These are phyloP conservation scores for Botrylloides violaceus DNA, from an alignment of 23 tunicate genomes.

Conservation along the genomic window DNA sequence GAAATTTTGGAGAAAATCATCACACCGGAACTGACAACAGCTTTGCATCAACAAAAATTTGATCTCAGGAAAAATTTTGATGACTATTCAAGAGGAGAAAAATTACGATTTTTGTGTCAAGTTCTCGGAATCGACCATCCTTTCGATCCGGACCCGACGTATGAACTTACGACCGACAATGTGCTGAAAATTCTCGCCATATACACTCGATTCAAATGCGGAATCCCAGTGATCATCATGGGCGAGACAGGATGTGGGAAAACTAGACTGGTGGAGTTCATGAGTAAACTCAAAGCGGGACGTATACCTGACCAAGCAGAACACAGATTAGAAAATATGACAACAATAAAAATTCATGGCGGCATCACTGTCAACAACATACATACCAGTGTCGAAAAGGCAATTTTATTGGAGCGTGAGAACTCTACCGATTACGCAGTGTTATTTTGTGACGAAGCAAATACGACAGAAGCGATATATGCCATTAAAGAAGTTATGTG, in stretches of 20 bases:
- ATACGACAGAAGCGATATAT: slow-evolving; percentile 60
- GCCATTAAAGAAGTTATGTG: slow-evolving; percentile 69
- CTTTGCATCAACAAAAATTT: slow-evolving; percentile 28
- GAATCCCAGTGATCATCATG: slow-evolving; percentile 72
- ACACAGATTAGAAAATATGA: slow-evolving; percentile 28
- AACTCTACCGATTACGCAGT: background rate
- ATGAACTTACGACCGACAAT: slow-evolving; percentile 82
- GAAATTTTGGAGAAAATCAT: slow-evolving; percentile 21
- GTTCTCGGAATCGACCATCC: slow-evolving; percentile 46
- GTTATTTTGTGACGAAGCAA: slow-evolving; percentile 69
- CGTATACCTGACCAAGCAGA: background rate
- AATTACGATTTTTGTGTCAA: slow-evolving; percentile 26
- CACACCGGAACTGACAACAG: slow-evolving; percentile 6
- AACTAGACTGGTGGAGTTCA: slow-evolving; percentile 74
- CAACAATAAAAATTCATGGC: slow-evolving; percentile 58
- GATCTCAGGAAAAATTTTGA: slow-evolving; percentile 38
- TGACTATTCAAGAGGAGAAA: slow-evolving; percentile 16
- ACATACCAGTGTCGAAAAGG: slow-evolving; percentile 31
- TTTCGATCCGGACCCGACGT: slow-evolving; percentile 61
- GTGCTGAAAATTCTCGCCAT: slow-evolving; percentile 74
- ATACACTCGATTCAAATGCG: slow-evolving; percentile 62
- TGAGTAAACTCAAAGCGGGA: slow-evolving; percentile 42
- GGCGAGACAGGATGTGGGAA: slow-evolving; percentile 93
- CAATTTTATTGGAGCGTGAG: background rate
- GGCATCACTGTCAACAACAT: slow-evolving; percentile 50